Evolutionary conservation across 1,140 invertebrate genomes (phyloP).

Genomic region (Formica exsecta): DNA sequence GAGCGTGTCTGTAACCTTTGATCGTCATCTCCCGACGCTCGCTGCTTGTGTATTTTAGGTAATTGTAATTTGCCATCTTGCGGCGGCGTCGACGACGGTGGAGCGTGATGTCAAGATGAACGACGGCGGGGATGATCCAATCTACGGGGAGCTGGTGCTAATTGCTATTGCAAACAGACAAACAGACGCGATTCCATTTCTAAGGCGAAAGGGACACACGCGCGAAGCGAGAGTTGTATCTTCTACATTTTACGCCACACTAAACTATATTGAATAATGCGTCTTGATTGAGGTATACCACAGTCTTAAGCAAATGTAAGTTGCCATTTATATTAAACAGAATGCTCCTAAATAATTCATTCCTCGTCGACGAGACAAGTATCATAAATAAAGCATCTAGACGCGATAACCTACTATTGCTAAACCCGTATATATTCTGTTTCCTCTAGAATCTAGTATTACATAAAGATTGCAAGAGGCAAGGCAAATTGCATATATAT

Average conservation of each 20-base stretch:
- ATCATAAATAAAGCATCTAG: slow-evolving; percentile 31
- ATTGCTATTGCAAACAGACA: slow-evolving; percentile 79
- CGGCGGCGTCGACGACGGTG: slow-evolving; percentile 51
- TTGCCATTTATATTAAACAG: slow-evolving; percentile 28
- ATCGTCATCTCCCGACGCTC: slow-evolving; percentile 44
- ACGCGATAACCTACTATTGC: slow-evolving; percentile 13
- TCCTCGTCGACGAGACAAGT: slow-evolving; percentile 42
- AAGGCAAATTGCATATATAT: neutral
- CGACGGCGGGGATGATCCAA: slow-evolving; percentile 73
- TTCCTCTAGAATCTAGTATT: neutral
- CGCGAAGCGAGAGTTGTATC: slow-evolving; percentile 58
- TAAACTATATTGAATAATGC: slow-evolving; percentile 30
- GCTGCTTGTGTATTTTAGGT: slow-evolving; percentile 72
- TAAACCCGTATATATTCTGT: neutral
- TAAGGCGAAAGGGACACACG: slow-evolving; percentile 41
- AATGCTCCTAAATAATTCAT: slow-evolving; percentile 29
- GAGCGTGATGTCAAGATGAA: slow-evolving; percentile 66
- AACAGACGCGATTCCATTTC: slow-evolving; percentile 76
- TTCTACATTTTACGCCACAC: slow-evolving; percentile 5
- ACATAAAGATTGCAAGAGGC: neutral
- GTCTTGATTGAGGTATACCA: neutral
- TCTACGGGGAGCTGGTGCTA: slow-evolving; percentile 71
- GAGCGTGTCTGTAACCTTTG: slow-evolving; percentile 1
- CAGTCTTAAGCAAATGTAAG: slow-evolving; percentile 3
- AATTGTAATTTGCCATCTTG: slow-evolving; percentile 79